Evolutionary conservation across 1,140 invertebrate species (phyloP).

Genomic region (Antheraea mylitta): DNA sequence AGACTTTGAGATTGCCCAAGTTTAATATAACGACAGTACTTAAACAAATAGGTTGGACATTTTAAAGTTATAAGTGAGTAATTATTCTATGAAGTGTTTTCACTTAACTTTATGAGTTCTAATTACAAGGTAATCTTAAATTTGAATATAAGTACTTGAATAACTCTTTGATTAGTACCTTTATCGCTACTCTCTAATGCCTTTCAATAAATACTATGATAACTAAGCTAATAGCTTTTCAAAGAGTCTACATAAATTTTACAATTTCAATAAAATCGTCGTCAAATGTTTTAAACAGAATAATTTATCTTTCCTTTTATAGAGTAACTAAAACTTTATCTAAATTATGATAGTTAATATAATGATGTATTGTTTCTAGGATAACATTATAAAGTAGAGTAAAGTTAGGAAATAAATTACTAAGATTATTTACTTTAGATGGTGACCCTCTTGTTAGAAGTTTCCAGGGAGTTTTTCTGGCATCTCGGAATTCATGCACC

Average conservation of each 20-base stretch:
- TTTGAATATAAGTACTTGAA: constrained; percentile 11
- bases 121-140: constrained; percentile 8
- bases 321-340: background rate
- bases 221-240: background rate
- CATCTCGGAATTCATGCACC: too few relatives aligned
- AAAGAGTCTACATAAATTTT: background rate
- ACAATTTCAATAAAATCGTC: background rate
- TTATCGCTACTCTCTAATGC: background rate
- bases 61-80: constrained; percentile 9
- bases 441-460: too few relatives aligned
- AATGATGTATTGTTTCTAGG: too few relatives aligned
- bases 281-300: background rate
- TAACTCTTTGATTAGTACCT: background rate
- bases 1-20: too few relatives aligned
- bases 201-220: background rate
- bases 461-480: too few relatives aligned
- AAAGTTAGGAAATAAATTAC: too few relatives aligned
- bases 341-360: background rate
- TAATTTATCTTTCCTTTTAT: background rate
- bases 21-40: too few relatives aligned
- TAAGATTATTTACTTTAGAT: too few relatives aligned
- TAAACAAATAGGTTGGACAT: background rate
- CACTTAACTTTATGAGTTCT: constrained; percentile 8
- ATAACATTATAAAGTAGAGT: too few relatives aligned
- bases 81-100: constrained; percentile 12